Evolutionary conservation across 1,140 invertebrate species (phyloP).

Genomic region (Nebria ingens): DNA sequence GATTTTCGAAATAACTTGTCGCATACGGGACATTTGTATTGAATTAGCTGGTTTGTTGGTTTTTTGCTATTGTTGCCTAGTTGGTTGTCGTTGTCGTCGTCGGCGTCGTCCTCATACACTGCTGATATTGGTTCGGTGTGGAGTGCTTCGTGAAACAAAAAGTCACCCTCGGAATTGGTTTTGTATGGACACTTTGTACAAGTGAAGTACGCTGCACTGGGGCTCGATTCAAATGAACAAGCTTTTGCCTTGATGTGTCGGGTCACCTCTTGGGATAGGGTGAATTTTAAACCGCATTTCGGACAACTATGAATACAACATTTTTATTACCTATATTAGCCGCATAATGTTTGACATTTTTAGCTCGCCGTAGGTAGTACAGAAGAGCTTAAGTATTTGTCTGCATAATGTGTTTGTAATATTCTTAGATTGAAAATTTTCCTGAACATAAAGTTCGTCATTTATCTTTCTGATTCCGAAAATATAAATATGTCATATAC

Average conservation of each 20-base stretch:
- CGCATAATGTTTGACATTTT: too few relatives aligned
- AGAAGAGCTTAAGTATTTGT: too few relatives aligned
- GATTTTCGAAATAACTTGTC: conserved; percentile 57
- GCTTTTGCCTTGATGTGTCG: conserved; percentile 50
- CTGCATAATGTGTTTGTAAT: too few relatives aligned
- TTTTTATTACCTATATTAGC: too few relatives aligned
- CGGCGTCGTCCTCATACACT: conserved; percentile 26
- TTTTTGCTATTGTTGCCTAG: conserved; percentile 28
- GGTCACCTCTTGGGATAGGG: conserved; percentile 58
- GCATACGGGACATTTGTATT: conserved; percentile 55
- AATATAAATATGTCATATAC: too few relatives aligned
- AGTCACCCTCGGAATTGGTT: conserved; percentile 43
- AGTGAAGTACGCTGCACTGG: conserved; percentile 19
- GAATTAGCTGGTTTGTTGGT: conserved; percentile 31
- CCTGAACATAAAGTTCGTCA: too few relatives aligned
- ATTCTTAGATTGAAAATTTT: too few relatives aligned
- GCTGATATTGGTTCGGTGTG: conserved; percentile 40
- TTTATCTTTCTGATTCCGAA: too few relatives aligned
- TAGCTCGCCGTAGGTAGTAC: too few relatives aligned
- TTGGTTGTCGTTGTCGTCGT: conserved; percentile 20
- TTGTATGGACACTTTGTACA: conserved; percentile 39
- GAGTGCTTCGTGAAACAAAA: conserved; percentile 52
- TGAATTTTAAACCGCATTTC: conserved; percentile 54
- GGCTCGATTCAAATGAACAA: conserved; percentile 33
- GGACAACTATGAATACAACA: conserved; percentile 44